Base-by-base conservation (phyloP, 2,113 vertebrate genomes). In the Phrynosoma blainvillii region DNA sequence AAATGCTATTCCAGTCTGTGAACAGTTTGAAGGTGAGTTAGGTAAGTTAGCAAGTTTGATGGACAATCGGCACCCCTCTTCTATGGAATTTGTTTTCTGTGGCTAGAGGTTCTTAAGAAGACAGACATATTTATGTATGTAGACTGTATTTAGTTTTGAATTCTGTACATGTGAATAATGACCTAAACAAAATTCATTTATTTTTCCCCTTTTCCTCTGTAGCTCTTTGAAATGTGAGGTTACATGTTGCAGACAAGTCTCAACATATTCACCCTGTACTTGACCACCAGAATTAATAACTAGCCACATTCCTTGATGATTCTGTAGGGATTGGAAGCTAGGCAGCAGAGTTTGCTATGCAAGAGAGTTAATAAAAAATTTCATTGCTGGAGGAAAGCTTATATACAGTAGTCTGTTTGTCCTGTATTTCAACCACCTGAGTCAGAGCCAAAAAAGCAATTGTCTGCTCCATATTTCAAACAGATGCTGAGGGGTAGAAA, bases 381-480 rank as follows among this genome's bases (percentile, higher is more conserved):
- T 96, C 93, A 91, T 95, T 95, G 95, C 96, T 95, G 79, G 93
- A 97, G 94, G 92, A 96, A 97, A 96, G 96, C 97, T 97, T 96
- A 95, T 94, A 95, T 96, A 96, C 96, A 97, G 96, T 96, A 94
- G 96, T 96, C 95, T 97, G 96, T 98, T 97, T 96, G 96, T 97
- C 96, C 96, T 96, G 95, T 96, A 93, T 97, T 98, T 98, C 96
- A 97, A 97, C 96, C 96, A 97, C 96, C 97, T 97, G 97, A 98
- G 96, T 94, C 88, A 88, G 91, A 96, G 97, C 97, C 97, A 98
- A 96, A 95, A 97, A 95, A 95, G 95, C 95, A 94, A 96, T 97
- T 97, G 96, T 96, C 96, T 96, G 93, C 96, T 96, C 95, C 96
- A 97, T 97, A 97, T 98, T 99, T 98, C 96, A 97, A 97, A 96